Evolutionary conservation across 2,888 invertebrate species (phyloP).

Genomic region (Fragum sueziense): DNA sequence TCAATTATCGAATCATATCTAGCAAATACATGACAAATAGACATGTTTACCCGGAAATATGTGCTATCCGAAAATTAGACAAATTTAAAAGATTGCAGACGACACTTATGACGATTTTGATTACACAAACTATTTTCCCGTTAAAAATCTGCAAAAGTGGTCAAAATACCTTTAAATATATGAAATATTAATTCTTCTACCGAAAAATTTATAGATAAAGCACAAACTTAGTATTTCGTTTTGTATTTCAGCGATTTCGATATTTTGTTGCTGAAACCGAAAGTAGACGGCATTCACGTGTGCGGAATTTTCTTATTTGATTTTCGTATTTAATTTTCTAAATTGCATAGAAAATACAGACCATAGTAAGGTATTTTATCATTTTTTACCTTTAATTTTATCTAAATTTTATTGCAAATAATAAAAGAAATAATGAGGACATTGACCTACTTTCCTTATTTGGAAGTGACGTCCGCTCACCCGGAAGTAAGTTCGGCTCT

Average conservation of each 20-base stretch:
- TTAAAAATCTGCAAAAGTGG: background rate
- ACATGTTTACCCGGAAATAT: no score
- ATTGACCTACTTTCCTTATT: conserved; percentile 53
- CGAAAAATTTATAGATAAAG: no score
- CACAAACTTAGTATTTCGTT: no score
- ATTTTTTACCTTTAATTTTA: no score
- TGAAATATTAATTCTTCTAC: background rate
- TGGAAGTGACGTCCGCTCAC: conserved; percentile 59
- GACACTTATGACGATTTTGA: background rate
- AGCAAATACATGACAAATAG: no score
- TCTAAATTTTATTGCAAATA: no score
- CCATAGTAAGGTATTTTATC: no score
- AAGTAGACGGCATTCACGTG: background rate
- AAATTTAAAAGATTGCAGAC: background rate
- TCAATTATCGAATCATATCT: no score
- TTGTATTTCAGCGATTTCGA: no score
- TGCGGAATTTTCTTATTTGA: background rate
- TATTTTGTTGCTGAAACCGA: background rate
- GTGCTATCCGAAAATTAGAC: no score
- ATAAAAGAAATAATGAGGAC: background rate
- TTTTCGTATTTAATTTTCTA: no score
- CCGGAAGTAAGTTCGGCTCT: conserved; percentile 61
- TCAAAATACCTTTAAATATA: background rate
- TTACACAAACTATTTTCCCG: background rate
- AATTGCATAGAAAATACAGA: no score